Conservation (phyloP, 2,113 vertebrate species). For the Hippocampus comes region DNA sequence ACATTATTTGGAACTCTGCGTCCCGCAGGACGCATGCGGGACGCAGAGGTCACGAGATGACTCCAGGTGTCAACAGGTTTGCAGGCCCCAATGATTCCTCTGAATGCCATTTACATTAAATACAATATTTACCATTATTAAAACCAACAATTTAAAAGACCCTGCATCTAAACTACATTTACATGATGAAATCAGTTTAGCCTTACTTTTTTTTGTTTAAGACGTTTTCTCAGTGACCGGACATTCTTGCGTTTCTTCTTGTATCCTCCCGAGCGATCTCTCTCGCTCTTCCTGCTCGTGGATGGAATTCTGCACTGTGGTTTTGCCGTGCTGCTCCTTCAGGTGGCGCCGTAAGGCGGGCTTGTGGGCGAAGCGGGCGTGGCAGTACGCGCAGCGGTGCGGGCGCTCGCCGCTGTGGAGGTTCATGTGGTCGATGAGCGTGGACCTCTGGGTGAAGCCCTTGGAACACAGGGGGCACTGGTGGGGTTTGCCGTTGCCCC, state of each 20-base stretch:
- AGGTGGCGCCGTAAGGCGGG: constrained; percentile 86
- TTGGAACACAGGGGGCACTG: constrained; percentile 87
- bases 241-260: constrained; percentile 50
- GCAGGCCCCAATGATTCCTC: background rate
- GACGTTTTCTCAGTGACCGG: constrained; percentile 35
- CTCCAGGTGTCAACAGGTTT: background rate
- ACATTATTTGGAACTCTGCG: no score
- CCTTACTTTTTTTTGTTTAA: constrained; percentile 11
- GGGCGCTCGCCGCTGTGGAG: constrained; percentile 89
- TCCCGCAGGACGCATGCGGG: no score
- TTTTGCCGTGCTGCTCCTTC: constrained; percentile 92
- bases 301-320: constrained; percentile 84
- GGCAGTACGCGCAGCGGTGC: constrained; percentile 87
- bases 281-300: constrained; percentile 76
- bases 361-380: constrained; percentile 91
- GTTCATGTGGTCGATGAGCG: constrained; percentile 92
- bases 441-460: constrained; percentile 92
- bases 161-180: constrained; percentile 6
- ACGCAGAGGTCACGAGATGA: no score
- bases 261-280: constrained; percentile 29
- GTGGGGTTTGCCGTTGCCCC: constrained; percentile 80
- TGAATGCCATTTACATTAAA: background rate
- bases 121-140: background rate
- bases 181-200: background rate
- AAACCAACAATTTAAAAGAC: constrained; percentile 23